These are phyloP conservation scores for Cosmia pyralina DNA, from an alignment of 2,888 invertebrate genomes.

Conservation along the genomic window DNA sequence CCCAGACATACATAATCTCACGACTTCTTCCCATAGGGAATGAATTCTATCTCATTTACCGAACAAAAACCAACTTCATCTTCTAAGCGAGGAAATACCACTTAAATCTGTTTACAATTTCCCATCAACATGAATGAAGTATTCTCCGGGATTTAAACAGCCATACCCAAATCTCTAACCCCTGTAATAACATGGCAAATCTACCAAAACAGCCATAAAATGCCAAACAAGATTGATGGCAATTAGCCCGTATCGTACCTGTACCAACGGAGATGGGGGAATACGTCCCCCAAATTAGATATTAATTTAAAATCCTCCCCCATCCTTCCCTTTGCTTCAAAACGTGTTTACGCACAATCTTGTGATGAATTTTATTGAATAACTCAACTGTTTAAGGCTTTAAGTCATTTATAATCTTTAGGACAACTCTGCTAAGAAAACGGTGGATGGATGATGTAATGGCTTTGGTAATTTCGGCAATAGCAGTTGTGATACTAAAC, in stretches of 20 bases:
- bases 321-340: constrained; percentile 63
- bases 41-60: no score
- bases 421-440: constrained; percentile 13
- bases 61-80: no score
- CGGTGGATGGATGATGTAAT: no score
- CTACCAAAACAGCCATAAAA: constrained; percentile 59
- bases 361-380: constrained; percentile 80
- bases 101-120: not conserved
- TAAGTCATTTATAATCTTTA: constrained; percentile 62
- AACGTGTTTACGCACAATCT: constrained; percentile 74
- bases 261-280: constrained; percentile 70
- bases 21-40: no score
- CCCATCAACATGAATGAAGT: constrained; percentile 14
- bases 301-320: constrained; percentile 83
- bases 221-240: constrained; percentile 58
- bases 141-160: constrained; percentile 9
- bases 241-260: constrained; percentile 63
- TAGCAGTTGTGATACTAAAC: not conserved
- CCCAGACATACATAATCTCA: no score
- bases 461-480: not conserved
- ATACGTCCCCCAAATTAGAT: constrained; percentile 85
- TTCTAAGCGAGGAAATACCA: not conserved
- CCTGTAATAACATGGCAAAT: constrained; percentile 32
- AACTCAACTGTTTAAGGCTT: constrained; percentile 73
- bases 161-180: constrained; percentile 17